These are phyloP conservation scores for Cottoperca gobio DNA, from an alignment of 2,797 vertebrate genomes.

Conservation along the genomic window DNA sequence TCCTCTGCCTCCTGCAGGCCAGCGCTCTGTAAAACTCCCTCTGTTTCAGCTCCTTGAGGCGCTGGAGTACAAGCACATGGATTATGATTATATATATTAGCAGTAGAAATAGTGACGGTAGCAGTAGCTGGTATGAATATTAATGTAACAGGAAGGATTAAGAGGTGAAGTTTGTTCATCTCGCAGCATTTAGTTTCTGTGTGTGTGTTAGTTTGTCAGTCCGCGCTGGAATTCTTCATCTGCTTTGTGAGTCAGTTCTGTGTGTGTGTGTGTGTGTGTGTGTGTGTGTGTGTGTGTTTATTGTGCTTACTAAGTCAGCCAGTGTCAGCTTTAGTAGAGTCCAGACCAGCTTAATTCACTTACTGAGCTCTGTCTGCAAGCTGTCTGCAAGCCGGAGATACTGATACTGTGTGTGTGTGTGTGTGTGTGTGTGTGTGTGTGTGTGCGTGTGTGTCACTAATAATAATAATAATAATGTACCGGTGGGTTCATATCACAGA, in stretches of 20 bases:
- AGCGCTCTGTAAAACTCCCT: conserved; percentile 79
- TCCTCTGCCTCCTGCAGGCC: conserved; percentile 78
- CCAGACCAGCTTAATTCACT: conserved; percentile 77
- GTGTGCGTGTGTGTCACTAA: conserved; percentile 44
- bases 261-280: conserved; percentile 24
- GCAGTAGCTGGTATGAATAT: neutral
- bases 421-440: conserved; percentile 41
- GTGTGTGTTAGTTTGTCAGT: conserved; percentile 10
- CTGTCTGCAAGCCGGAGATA: conserved; percentile 69
- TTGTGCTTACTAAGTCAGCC: conserved; percentile 53
- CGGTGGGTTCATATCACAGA: conserved; percentile 60
- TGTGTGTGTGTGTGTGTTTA: conserved; percentile 4
- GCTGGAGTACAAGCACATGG: conserved; percentile 48
- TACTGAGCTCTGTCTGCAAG: conserved; percentile 72
- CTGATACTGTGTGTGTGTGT: conserved; percentile 50
- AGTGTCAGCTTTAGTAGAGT: conserved; percentile 71
- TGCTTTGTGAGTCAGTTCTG: neutral
- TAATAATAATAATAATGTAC: conserved; percentile 65
- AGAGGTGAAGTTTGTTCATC: conserved; percentile 16
- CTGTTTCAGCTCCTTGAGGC: conserved; percentile 82
- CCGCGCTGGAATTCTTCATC: conserved; percentile 28
- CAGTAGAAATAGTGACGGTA: neutral
- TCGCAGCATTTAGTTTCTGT: neutral
- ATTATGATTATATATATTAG: neutral
- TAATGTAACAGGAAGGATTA: conserved; percentile 3